Percentiles rank a stretch among this genome's conserved stretches.
Evolutionary conservation across 1,140 invertebrate genomes (phyloP).

Genomic region (Eurosta solidaginis): DNA sequence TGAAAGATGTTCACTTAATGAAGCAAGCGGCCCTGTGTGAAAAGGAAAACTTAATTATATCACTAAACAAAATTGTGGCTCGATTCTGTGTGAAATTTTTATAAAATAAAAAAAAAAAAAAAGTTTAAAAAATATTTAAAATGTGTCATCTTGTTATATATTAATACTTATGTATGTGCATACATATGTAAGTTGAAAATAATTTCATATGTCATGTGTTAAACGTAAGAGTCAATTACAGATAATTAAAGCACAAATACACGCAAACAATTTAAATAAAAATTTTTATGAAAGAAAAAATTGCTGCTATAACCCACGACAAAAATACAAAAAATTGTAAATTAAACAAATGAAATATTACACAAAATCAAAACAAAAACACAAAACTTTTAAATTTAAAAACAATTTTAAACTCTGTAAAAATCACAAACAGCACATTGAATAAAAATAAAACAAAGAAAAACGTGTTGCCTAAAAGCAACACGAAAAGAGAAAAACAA

Average conservation of each 20-base stretch:
- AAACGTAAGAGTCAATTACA: slow-evolving; percentile 31
- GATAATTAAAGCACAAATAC: slow-evolving; percentile 38
- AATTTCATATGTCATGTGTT: slow-evolving; percentile 51
- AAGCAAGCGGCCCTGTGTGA: too few species aligned
- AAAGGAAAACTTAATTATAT: too few species aligned
- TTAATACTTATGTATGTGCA: slow-evolving; percentile 33
- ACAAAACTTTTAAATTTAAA: not conserved
- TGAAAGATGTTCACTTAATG: too few species aligned
- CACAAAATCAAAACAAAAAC: not conserved
- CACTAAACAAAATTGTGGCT: too few species aligned
- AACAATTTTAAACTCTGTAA: slow-evolving; percentile 49
- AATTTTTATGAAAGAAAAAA: not conserved
- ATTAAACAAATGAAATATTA: not conserved
- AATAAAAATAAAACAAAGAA: slow-evolving; percentile 20
- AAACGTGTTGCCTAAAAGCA: not conserved
- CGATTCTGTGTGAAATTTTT: not conserved
- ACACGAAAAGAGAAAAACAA: not conserved
- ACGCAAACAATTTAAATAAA: slow-evolving; percentile 51
- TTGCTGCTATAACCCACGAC: not conserved
- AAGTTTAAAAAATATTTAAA: not conserved
- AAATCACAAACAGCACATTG: slow-evolving; percentile 35
- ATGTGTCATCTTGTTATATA: slow-evolving; percentile 22
- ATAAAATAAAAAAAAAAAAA: not conserved
- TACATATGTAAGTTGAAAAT: slow-evolving; percentile 38
- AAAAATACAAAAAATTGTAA: not conserved